Conservation (phyloP, 64 coral and sea anemone species). For the Dendrophyllia cribrosa region DNA sequence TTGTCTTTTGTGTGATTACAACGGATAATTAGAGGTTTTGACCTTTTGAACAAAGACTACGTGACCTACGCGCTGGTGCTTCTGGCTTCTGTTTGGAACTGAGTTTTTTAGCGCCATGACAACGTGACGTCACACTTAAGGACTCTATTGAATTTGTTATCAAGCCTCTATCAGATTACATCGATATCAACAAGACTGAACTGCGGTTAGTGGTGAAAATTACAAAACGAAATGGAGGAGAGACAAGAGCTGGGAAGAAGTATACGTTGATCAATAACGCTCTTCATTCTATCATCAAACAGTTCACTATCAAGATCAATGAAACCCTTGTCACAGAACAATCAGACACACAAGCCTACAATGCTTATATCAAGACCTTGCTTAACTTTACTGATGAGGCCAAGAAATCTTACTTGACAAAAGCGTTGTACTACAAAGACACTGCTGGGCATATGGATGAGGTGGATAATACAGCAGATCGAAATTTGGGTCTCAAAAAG, state of each 20-base stretch:
- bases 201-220: no score
- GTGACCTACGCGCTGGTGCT: no score
- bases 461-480: neutral
- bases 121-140: no score
- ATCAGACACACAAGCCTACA: slow-evolving; percentile 21
- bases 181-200: no score
- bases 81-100: no score
- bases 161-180: no score
- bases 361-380: slow-evolving; percentile 46
- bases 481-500: neutral
- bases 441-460: slow-evolving; percentile 38
- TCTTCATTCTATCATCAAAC: slow-evolving; percentile 70
- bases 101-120: no score
- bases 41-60: no score
- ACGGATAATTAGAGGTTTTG: no score
- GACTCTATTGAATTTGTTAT: no score
- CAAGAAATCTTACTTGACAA: slow-evolving; percentile 25
- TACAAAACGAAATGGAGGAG: neutral
- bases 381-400: slow-evolving; percentile 36
- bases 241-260: neutral
- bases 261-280: slow-evolving; percentile 32
- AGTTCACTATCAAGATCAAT: slow-evolving; percentile 59
- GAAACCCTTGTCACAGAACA: slow-evolving; percentile 41
- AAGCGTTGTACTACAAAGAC: slow-evolving; percentile 48
- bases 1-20: no score